Percentiles rank a stretch among this genome's conserved stretches.
Conservation (phyloP, 2,888 invertebrate genomes). For the Therioaphis trifolii region DNA sequence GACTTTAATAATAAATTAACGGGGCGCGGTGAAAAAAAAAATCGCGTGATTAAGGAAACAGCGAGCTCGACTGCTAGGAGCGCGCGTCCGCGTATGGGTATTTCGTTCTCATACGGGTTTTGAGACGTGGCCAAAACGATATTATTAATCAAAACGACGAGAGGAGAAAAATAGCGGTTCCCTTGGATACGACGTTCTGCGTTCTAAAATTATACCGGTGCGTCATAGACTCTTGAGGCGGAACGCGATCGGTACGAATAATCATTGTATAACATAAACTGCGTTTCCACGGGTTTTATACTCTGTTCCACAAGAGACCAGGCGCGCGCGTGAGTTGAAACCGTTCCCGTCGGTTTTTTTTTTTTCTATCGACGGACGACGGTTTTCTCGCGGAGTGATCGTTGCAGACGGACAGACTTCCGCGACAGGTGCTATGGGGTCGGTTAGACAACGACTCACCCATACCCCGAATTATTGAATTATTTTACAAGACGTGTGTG, state of each 20-base stretch:
- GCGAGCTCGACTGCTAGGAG: not conserved
- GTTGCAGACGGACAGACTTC: too few species aligned
- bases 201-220: constrained; percentile 47
- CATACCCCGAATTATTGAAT: too few species aligned
- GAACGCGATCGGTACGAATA: not conserved
- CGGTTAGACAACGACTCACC: too few species aligned
- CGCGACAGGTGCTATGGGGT: too few species aligned
- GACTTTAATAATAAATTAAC: constrained; percentile 24
- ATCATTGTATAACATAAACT: not conserved
- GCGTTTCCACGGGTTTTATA: too few species aligned
- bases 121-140: constrained; percentile 40
- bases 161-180: constrained; percentile 10
- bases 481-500: too few species aligned
- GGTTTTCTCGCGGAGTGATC: too few species aligned
- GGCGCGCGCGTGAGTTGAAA: too few species aligned
- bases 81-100: not conserved
- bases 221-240: constrained; percentile 22
- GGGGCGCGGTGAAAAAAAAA: not conserved
- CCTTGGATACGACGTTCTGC: constrained; percentile 8
- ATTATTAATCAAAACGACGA: constrained; percentile 32
- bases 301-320: too few species aligned
- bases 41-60: constrained; percentile 38
- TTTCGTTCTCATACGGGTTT: constrained; percentile 43
- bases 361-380: not conserved
- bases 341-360: too few species aligned